phyloP scores from a whole-genome alignment of 2,113 vertebrate genomes.

The Dunckerocampus dactyliophorus region DNA sequence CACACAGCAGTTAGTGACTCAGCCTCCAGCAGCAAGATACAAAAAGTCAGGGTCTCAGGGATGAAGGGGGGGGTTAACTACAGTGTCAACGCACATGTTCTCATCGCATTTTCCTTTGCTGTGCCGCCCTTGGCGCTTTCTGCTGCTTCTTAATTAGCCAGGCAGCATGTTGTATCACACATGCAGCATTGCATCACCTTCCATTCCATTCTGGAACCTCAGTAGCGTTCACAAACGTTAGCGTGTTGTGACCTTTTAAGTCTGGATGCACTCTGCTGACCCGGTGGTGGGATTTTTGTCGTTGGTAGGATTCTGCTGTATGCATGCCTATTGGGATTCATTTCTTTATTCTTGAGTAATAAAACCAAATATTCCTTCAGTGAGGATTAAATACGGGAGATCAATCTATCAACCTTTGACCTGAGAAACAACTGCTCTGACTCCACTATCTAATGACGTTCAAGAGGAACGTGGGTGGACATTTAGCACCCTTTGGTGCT shows the following conservation, averaged over 20 bases:
- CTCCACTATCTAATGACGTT: neutral
- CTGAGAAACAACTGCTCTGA: slow-evolving; percentile 15
- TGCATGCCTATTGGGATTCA: neutral
- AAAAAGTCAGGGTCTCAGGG: slow-evolving; percentile 31
- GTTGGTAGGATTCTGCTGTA: neutral
- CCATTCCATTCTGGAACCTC: neutral
- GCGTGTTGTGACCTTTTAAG: slow-evolving; percentile 1
- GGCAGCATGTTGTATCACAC: neutral
- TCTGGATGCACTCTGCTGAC: neutral
- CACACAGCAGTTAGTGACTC: slow-evolving; percentile 50
- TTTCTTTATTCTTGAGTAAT: too few relatives aligned
- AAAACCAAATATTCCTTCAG: neutral
- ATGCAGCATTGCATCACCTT: neutral
- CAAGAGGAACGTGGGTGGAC: neutral
- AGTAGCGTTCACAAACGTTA: slow-evolving; percentile 1
- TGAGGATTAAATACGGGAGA: slow-evolving; percentile 28
- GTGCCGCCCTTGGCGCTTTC: neutral
- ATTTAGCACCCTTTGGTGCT: neutral
- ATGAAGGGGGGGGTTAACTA: slow-evolving; percentile 35
- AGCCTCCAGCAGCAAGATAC: slow-evolving; percentile 32
- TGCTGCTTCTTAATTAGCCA: neutral
- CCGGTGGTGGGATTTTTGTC: neutral
- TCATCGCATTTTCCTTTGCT: slow-evolving; percentile 21
- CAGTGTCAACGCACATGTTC: slow-evolving; percentile 36
- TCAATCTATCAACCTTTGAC: slow-evolving; percentile 23